Evolutionary conservation across 2,797 vertebrate species (phyloP).

Genomic region (Eleutherodactylus coqui): DNA sequence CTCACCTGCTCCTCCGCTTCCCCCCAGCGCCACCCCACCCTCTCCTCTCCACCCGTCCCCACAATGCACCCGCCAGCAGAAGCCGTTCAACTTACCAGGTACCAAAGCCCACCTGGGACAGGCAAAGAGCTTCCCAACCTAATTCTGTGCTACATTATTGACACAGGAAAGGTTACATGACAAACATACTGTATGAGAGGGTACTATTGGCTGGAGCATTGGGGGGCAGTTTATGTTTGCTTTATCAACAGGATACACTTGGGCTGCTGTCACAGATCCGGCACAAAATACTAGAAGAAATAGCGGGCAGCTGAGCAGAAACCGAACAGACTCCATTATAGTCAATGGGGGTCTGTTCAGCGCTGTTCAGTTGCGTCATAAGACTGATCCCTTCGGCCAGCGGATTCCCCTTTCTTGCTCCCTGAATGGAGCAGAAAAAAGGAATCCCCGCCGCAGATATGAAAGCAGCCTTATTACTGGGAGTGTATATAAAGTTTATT

Average conservation of each 20-base stretch:
- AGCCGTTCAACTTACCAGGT: slow-evolving; percentile 97
- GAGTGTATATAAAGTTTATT: not conserved
- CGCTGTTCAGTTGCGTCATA: no score
- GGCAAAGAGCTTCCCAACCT: slow-evolving; percentile 26
- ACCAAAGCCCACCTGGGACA: slow-evolving; percentile 57
- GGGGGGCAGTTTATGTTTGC: not conserved
- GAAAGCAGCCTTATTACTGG: no score
- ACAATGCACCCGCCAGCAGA: slow-evolving; percentile 91
- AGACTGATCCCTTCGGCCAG: no score
- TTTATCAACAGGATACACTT: no score
- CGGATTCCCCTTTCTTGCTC: no score
- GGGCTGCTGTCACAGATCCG: no score
- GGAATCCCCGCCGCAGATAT: no score
- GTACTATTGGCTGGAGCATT: not conserved
- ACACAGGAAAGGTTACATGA: slow-evolving; percentile 28
- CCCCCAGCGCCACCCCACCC: slow-evolving; percentile 91
- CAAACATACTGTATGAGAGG: not conserved
- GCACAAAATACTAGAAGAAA: no score
- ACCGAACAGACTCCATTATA: no score
- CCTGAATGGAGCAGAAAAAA: no score
- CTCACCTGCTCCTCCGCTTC: slow-evolving; percentile 92
- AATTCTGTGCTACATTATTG: slow-evolving; percentile 15
- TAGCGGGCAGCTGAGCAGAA: no score
- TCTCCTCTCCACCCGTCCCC: slow-evolving; percentile 95
- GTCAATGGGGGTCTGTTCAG: no score